These are phyloP conservation scores for Slavum lentiscoides DNA, from an alignment of 2,888 invertebrate species.

Conservation along the genomic window DNA sequence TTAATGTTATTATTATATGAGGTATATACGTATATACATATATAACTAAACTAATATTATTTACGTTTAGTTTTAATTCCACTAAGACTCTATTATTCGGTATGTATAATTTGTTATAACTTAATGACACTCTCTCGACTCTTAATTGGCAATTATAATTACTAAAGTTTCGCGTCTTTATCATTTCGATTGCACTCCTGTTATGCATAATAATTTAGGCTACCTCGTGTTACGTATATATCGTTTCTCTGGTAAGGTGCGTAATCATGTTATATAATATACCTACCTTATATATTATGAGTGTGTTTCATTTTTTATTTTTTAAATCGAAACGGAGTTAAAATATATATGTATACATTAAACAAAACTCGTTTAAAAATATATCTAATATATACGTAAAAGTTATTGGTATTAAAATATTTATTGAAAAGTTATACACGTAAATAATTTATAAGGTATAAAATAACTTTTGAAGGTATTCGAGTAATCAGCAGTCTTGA, in stretches of 20 bases:
- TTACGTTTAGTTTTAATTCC: slow-evolving; percentile 22
- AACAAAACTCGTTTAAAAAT: no score
- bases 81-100: slow-evolving; percentile 20
- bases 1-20: background rate
- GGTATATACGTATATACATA: no score
- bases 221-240: background rate
- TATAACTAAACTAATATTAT: slow-evolving; percentile 14
- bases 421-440: no score
- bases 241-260: background rate
- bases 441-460: no score
- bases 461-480: no score
- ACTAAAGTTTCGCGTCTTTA: slow-evolving; percentile 37
- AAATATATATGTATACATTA: background rate
- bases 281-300: no score
- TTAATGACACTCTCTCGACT: slow-evolving; percentile 32
- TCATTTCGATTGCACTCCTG: slow-evolving; percentile 14
- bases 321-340: background rate
- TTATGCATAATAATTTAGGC: slow-evolving; percentile 28
- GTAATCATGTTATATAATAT: background rate
- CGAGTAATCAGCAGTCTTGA: no score
- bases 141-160: slow-evolving; percentile 41
- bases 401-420: no score
- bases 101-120: slow-evolving; percentile 37
- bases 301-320: background rate
- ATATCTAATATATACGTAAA: no score